These are phyloP conservation scores for Vanessa atalanta DNA, from an alignment of 1,140 invertebrate species.

Conservation along the genomic window DNA sequence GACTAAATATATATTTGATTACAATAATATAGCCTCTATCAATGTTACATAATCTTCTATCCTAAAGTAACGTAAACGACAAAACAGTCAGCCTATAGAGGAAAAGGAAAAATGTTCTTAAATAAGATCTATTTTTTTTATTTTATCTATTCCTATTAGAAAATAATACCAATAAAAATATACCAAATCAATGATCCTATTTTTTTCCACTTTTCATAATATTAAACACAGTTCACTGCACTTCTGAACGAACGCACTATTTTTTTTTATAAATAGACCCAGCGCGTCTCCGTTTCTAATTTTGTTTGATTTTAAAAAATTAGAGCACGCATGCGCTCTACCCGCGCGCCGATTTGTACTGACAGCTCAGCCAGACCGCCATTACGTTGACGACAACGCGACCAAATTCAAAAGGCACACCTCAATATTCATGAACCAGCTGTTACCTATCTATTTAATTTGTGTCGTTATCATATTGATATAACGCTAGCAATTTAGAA, in stretches of 20 bases:
- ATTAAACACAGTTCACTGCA: slow-evolving; percentile 55
- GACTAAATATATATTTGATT: too few species aligned
- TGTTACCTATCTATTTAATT: slow-evolving; percentile 17
- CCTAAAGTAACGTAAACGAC: too few species aligned
- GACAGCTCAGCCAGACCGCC: slow-evolving; percentile 26
- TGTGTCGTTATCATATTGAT: slow-evolving; percentile 3
- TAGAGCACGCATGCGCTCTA: slow-evolving; percentile 46
- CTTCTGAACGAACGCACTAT: slow-evolving; percentile 52
- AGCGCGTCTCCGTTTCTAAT: slow-evolving; percentile 49
- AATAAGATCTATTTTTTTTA: not conserved
- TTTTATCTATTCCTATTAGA: not conserved
- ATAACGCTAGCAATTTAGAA: slow-evolving; percentile 20
- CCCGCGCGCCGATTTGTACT: slow-evolving; percentile 44
- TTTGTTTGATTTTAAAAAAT: slow-evolving; percentile 45
- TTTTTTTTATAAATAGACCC: slow-evolving; percentile 56
- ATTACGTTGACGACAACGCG: slow-evolving; percentile 33
- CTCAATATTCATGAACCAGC: not conserved
- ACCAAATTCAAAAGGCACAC: slow-evolving; percentile 34
- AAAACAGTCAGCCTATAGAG: too few species aligned
- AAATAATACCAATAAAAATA: slow-evolving; percentile 2
- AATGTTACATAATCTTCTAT: too few species aligned
- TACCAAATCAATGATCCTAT: slow-evolving; percentile 21
- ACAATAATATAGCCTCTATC: too few species aligned
- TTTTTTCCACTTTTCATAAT: slow-evolving; percentile 27
- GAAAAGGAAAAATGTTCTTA: too few species aligned